Evolutionary conservation across 2,888 invertebrate genomes (phyloP), one percentile per base, ranked within the genome.

Genomic region (Gerris lacustris): DNA sequence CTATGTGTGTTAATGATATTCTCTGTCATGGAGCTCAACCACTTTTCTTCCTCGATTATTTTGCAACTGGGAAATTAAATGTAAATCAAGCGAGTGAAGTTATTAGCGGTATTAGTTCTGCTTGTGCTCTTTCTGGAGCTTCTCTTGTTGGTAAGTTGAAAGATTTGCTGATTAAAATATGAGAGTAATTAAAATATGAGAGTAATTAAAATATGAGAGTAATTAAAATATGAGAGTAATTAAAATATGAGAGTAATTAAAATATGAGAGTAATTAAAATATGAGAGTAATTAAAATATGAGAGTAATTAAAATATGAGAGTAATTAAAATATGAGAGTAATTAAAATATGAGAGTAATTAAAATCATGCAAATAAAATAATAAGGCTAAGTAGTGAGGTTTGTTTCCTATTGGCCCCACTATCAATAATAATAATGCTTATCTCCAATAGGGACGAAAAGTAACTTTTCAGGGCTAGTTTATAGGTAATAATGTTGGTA

Each of bases 1-100:
- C 97, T 6, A 96, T 97, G 95, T 96, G 96, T 79, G 96, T 94
- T 67, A 99, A 99, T 82, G 96, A 98, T 80, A 88, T 98, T 69
- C 82, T 99, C 68, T 95, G 95, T 75, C 92, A 95, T 73, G 97
- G 96, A 66, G 98, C 96, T 0, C 94, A 95, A 77, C 96, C 98
- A 0, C 84, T 99, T 75, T 96, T 94, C 76, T 98, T 99, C 82
- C 83, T 99, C 18, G 98, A 99, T 83, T 98, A 98, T 80, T 95
- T 94, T 81, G 96, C 97, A 43, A 94, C 94, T 78, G 95, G 96
- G 0, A 84, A 87, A 69, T 83, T 99, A 72, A 86, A 94, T 77
- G 88, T 94, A 0, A 83, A 86, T 0, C 83, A 88, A 0, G 92
- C 95, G 0, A 84, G 87, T 5, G 84, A 87, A 73, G 91, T 98